Evolutionary conservation across 2,113 vertebrate genomes (phyloP).

Genomic region (Cyanoderma ruficeps): DNA sequence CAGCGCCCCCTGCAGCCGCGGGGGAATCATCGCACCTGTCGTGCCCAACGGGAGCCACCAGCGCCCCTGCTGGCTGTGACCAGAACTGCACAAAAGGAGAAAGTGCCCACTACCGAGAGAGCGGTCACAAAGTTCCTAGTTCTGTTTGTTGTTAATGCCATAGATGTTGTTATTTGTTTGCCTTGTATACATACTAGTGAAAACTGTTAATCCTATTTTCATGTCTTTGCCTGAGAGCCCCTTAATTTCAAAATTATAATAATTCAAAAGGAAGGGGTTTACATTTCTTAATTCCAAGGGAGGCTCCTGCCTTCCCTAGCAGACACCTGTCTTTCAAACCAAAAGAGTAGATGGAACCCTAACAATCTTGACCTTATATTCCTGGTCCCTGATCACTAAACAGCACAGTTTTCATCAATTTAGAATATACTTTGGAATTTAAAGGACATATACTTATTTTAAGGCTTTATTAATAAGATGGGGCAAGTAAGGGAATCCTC

Average conservation of each 20-base stretch:
- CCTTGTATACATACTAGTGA: neutral
- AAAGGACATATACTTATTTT: neutral
- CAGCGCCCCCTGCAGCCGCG: neutral
- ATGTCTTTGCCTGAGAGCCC: neutral
- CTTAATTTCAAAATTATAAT: neutral
- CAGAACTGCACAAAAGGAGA: neutral
- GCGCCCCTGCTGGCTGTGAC: neutral
- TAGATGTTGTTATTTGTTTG: neutral
- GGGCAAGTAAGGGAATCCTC: neutral
- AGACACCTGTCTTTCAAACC: neutral
- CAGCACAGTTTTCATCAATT: neutral
- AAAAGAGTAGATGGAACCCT: neutral
- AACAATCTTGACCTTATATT: neutral
- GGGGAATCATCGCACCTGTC: neutral
- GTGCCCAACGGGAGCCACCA: neutral
- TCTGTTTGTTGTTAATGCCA: neutral
- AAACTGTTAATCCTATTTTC: neutral
- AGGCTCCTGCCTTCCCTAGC: neutral
- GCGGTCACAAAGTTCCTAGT: neutral
- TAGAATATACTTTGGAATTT: neutral
- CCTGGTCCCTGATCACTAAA: neutral
- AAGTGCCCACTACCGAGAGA: neutral
- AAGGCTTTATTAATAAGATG: neutral
- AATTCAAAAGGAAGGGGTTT: neutral
- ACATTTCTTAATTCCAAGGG: neutral